phyloP scores from a whole-genome alignment of 2,113 vertebrate species.

The Ammodytes marinus region DNA sequence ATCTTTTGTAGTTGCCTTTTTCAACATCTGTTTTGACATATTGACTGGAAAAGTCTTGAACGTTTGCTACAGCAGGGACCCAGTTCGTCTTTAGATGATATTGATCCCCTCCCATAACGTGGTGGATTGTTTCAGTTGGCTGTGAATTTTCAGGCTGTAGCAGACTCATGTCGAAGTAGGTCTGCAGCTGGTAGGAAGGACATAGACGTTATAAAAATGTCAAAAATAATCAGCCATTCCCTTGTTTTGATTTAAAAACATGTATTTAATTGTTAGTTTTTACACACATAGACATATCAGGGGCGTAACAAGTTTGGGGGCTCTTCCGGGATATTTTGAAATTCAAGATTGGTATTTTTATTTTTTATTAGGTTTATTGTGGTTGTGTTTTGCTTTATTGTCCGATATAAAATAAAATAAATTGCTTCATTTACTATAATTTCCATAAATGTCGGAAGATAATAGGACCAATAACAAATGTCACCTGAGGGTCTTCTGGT shows the following conservation, averaged over 20 bases:
- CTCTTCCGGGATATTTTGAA: too few relatives aligned
- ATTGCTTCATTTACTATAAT: neutral
- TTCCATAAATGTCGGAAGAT: neutral
- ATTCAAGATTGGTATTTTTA: too few relatives aligned
- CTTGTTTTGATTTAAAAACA: too few relatives aligned
- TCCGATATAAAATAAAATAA: neutral
- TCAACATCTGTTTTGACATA: neutral
- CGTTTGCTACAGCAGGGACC: neutral
- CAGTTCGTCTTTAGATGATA: neutral
- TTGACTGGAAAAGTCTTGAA: neutral
- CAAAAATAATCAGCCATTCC: too few relatives aligned
- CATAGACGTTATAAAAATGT: neutral
- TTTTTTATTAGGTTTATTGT: too few relatives aligned
- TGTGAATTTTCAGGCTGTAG: neutral
- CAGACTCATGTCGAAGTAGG: neutral
- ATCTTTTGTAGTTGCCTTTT: neutral
- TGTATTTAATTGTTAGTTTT: too few relatives aligned
- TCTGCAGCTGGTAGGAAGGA: constrained; percentile 14
- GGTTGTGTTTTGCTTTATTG: too few relatives aligned
- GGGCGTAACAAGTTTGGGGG: too few relatives aligned
- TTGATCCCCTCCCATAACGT: neutral
- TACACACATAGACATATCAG: too few relatives aligned
- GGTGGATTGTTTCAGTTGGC: neutral
- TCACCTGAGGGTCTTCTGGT: constrained; percentile 46
- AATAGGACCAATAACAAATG: neutral